Conservation (phyloP, 2,113 vertebrate genomes). For the Campylomormyrus numenius region DNA sequence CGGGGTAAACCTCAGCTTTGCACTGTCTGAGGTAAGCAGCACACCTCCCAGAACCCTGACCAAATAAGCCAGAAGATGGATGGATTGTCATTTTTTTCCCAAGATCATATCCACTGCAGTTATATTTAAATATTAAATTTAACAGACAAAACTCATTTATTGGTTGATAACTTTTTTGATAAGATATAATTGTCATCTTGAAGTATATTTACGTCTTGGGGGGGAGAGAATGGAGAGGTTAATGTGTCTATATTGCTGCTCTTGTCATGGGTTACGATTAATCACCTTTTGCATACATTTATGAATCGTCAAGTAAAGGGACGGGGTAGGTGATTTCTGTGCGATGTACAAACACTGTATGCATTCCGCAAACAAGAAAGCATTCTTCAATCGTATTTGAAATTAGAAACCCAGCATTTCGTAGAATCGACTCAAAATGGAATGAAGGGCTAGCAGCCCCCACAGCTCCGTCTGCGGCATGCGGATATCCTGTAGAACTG, state of each 20-base stretch:
- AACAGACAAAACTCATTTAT: neutral
- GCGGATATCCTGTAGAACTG: constrained; percentile 3
- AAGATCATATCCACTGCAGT: neutral
- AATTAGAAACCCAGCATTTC: neutral
- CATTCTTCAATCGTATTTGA: neutral
- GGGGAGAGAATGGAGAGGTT: neutral
- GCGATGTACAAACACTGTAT: neutral
- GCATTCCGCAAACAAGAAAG: neutral
- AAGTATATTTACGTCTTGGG: neutral
- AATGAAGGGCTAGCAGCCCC: neutral
- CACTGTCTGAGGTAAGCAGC: neutral
- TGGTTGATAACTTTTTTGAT: neutral
- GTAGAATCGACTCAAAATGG: neutral
- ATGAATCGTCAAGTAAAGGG: neutral
- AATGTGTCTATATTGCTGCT: neutral
- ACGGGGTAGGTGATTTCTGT: neutral
- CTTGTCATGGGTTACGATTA: neutral
- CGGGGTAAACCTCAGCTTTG: neutral
- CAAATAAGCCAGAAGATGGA: neutral
- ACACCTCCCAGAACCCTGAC: neutral
- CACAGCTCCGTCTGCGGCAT: neutral
- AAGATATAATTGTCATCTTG: no score
- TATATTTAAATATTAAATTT: neutral
- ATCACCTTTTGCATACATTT: neutral
- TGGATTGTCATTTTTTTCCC: neutral